Evolutionary conservation across 2,113 vertebrate genomes (phyloP).

Genomic region (Elanus axillaris): DNA sequence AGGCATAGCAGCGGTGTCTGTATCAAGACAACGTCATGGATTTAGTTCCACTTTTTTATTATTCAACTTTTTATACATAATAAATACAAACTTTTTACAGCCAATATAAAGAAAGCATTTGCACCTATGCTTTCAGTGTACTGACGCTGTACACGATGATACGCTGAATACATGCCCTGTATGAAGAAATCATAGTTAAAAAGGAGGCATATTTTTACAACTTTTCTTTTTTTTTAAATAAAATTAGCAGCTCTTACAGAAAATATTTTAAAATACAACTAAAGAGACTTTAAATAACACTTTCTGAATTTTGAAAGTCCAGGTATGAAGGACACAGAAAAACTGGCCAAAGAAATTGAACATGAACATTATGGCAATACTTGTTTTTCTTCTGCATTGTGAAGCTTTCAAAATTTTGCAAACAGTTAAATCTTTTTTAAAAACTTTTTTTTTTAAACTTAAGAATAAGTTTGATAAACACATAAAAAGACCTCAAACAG

Average conservation of each 20-base stretch:
- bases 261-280: slow-evolving; percentile 80
- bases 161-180: slow-evolving; percentile 64
- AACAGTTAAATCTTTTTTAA: slow-evolving; percentile 62
- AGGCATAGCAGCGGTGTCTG: not conserved
- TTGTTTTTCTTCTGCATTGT: slow-evolving; percentile 25
- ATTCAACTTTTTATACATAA: slow-evolving; percentile 99
- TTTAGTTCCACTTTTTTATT: slow-evolving; percentile 83
- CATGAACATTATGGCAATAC: slow-evolving; percentile 40
- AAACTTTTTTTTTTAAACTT: slow-evolving; percentile 78
- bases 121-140: slow-evolving; percentile 78
- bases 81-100: slow-evolving; percentile 99
- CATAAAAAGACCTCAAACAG: slow-evolving; percentile 84
- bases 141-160: slow-evolving; percentile 74
- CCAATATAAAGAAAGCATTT: slow-evolving; percentile 89
- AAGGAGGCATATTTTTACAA: slow-evolving; percentile 78
- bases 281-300: slow-evolving; percentile 76
- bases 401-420: slow-evolving; percentile 55
- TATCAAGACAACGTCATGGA: not conserved
- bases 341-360: slow-evolving; percentile 68
- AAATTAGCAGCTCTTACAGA: slow-evolving; percentile 86
- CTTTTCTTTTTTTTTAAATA: slow-evolving; percentile 76
- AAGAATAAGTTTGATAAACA: slow-evolving; percentile 89
- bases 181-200: slow-evolving; percentile 72
- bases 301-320: slow-evolving; percentile 61
- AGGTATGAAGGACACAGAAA: slow-evolving; percentile 34